Evolutionary conservation across 2,888 invertebrate species (phyloP).

Genomic region (Drosophila emarginata): DNA sequence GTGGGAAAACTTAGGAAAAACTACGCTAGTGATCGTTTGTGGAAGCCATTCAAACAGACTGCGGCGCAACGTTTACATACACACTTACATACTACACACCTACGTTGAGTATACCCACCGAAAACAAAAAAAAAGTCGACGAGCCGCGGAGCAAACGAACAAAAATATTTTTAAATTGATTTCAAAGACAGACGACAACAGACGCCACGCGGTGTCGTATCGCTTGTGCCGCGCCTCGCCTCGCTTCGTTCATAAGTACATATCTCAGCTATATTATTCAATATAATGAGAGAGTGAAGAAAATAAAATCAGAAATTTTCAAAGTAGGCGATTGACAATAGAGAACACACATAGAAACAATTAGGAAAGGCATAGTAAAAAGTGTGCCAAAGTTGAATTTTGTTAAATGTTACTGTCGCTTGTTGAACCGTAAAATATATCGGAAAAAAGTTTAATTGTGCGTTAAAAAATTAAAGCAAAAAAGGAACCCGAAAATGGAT

Average conservation of each 20-base stretch:
- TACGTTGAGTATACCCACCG: not conserved
- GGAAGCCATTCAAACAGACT: slow-evolving; percentile 60
- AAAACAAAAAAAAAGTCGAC: slow-evolving; percentile 10
- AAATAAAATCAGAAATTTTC: slow-evolving; percentile 40
- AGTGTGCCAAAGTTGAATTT: slow-evolving; percentile 21
- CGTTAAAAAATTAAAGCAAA: slow-evolving; percentile 46
- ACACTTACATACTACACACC: not conserved
- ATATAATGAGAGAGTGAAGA: slow-evolving; percentile 30
- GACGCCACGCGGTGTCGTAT: slow-evolving; percentile 41
- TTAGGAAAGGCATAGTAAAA: slow-evolving; percentile 12
- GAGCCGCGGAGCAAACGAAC: slow-evolving; percentile 55
- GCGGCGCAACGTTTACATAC: slow-evolving; percentile 11
- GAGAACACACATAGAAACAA: slow-evolving; percentile 20
- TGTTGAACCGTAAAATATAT: slow-evolving; percentile 54
- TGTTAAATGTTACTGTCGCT: slow-evolving; percentile 33
- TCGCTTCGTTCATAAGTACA: not conserved
- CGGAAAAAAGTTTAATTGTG: slow-evolving; percentile 63
- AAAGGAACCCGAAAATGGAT: slow-evolving; percentile 68
- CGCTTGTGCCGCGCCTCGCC: slow-evolving; percentile 9
- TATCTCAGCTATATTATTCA: slow-evolving; percentile 56
- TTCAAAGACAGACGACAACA: slow-evolving; percentile 67
- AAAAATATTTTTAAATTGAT: slow-evolving; percentile 76
- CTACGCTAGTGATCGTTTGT: slow-evolving; percentile 40
- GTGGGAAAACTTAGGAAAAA: not conserved
- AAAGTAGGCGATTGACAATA: slow-evolving; percentile 41